Conservation (phyloP, 1,140 invertebrate species). For the Dendrolimus kikuchii region DNA sequence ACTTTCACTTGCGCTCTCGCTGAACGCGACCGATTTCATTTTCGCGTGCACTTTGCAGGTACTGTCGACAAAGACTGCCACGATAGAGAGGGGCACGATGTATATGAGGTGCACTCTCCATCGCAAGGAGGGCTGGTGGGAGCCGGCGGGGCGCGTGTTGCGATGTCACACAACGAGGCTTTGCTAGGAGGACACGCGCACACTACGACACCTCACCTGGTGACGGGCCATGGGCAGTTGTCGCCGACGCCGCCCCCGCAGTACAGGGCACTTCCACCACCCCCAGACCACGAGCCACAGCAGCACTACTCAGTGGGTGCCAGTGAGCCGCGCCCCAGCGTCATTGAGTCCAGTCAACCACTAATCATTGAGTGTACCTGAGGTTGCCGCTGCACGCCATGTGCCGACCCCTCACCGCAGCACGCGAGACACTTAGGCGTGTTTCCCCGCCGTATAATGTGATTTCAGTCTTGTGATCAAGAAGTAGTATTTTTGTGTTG, state of each 20-base stretch:
- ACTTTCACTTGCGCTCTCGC: conserved; percentile 70
- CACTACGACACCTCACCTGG: conserved; percentile 54
- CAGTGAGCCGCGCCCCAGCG: conserved; percentile 82
- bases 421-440: conserved; percentile 27
- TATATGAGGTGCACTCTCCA: conserved; percentile 57
- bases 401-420: conserved; percentile 10
- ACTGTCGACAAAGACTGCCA: conserved; percentile 65
- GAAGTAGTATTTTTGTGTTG: conserved; percentile 42
- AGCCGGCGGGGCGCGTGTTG: conserved; percentile 48
- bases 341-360: conserved; percentile 88
- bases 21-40: conserved; percentile 67
- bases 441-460: conserved; percentile 54
- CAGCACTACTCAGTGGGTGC: conserved; percentile 44
- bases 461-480: conserved; percentile 59
- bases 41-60: conserved; percentile 69
- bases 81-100: conserved; percentile 60
- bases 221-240: conserved; percentile 32
- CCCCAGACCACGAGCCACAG: conserved; percentile 44
- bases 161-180: conserved; percentile 36
- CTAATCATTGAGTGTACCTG: conserved; percentile 92
- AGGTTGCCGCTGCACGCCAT: conserved; percentile 23
- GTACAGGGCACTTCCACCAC: conserved; percentile 29
- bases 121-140: conserved; percentile 53
- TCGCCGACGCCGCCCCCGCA: conserved; percentile 27
- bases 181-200: conserved; percentile 48